These are phyloP conservation scores for Nephila pilipes DNA, from an alignment of 1,140 invertebrate genomes.

Conservation along the genomic window DNA sequence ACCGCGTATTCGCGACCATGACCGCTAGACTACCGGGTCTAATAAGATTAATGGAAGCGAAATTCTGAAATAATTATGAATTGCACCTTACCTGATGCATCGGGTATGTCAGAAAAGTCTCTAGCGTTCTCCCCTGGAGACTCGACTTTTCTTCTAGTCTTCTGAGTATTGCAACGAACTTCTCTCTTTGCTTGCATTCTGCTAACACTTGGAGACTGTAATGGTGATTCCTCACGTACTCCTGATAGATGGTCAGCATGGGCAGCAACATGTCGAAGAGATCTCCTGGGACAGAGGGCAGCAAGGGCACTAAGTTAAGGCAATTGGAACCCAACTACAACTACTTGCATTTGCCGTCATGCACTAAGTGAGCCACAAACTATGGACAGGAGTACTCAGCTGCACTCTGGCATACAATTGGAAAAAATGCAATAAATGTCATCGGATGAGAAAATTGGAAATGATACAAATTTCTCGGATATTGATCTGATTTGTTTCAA, in stretches of 20 bases:
- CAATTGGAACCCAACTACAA: conserved; percentile 36
- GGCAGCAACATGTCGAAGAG: conserved; percentile 96
- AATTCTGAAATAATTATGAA: too few species aligned
- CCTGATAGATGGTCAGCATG: conserved; percentile 96
- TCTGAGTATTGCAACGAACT: conserved; percentile 90
- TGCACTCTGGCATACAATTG: too few species aligned
- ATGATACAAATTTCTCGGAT: too few species aligned
- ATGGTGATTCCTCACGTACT: conserved; percentile 96
- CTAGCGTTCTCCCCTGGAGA: conserved; percentile 91
- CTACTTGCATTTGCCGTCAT: background rate
- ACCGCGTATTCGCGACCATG: too few species aligned
- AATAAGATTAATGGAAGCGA: too few species aligned
- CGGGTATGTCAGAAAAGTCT: conserved; percentile 95
- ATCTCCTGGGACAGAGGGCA: conserved; percentile 86
- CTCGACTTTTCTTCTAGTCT: conserved; percentile 92
- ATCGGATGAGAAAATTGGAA: too few species aligned
- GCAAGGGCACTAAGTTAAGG: conserved; percentile 75
- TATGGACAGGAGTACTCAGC: conserved; percentile 26
- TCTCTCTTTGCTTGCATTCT: conserved; percentile 92
- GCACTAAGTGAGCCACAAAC: conserved; percentile 43
- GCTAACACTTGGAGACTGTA: conserved; percentile 95
- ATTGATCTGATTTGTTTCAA: too few species aligned
- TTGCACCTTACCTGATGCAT: conserved; percentile 91
- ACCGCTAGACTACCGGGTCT: too few species aligned
- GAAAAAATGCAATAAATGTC: too few species aligned